Percentiles rank a stretch among this genome's conserved stretches.
These are phyloP conservation scores for Hoplostethus mediterraneus DNA, from an alignment of 2,797 vertebrate species.

Conservation along the genomic window DNA sequence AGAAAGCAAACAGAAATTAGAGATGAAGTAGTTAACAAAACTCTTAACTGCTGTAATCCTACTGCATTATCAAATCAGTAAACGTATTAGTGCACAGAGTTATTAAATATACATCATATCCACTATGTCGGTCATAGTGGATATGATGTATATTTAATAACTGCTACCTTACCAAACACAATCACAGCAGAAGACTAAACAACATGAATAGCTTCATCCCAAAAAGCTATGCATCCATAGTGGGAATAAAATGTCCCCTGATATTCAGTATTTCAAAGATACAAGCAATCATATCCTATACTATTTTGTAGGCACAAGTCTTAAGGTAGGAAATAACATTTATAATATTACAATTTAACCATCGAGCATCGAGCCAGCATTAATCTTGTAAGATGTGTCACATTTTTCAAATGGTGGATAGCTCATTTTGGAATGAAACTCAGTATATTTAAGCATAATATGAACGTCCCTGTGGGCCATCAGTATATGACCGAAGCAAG, in stretches of 20 bases:
- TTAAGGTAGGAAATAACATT: background rate
- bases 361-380: background rate
- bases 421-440: constrained; percentile 1
- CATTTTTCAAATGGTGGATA: background rate
- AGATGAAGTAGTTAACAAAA: background rate
- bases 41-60: background rate
- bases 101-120: background rate
- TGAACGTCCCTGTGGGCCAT: background rate
- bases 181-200: background rate
- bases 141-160: too few species aligned
- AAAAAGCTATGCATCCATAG: background rate
- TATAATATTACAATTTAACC: background rate
- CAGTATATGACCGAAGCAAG: constrained; percentile 1
- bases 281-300: too few species aligned
- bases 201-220: background rate
- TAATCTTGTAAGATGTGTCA: background rate
- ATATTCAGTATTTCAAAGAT: too few species aligned
- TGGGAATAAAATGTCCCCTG: too few species aligned
- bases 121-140: too few species aligned
- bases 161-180: background rate
- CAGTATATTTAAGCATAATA: background rate
- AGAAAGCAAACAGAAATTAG: constrained; percentile 37
- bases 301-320: too few species aligned
- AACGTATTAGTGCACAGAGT: background rate
- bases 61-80: background rate